Base-by-base conservation (phyloP, 2,797 vertebrate species). In the Dicrostonyx torquatus region DNA sequence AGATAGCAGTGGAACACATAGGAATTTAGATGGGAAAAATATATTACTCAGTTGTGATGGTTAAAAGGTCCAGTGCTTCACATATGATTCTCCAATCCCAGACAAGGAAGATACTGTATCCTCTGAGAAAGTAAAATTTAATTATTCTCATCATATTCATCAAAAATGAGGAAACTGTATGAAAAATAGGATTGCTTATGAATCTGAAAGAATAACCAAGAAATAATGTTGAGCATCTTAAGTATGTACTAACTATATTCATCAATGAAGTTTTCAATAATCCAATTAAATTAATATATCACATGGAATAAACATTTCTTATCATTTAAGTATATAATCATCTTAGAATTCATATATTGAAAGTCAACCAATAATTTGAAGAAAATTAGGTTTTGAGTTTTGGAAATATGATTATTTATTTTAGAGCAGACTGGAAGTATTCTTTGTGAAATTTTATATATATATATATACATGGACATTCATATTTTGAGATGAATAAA, bases 401-500 rank as follows among this genome's bases (percentile, higher is more conserved):
- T 43, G 10, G 3, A 17, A 5, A 66, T 31, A 2, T 43, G 22
- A n/a, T 31, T 72, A 34, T 6, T 64, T 37, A 70, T 29, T 5
- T 9, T 58, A 79, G 2, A 45, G n/a, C 29, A 62, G 18, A 37
- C 2, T 55, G 2, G 1, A 90, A 92, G 31, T 87, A 70, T 86
- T 6, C 4, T 73, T 94, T 45, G 22, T 48, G 18, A 64, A 55
- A 77, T 76, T 5, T 4, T 87, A 0, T 80, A 40, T 1, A 26
- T 5, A 6, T 87, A 0, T 80, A 40, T 1, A 26, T 50, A 6
- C 22, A 85, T 53, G 68, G 34, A 11, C 64, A 70, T 94, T 83
- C 68, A 40, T 73, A n/a, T 92, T 94, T 91, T 94, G 31, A 55
- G 26, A 78, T 26, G 68, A 62, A 37, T 20, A 79, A 50, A 62